Evolutionary conservation across 2,797 vertebrate species (phyloP).

Genomic region (Tauraco hartlaubi): DNA sequence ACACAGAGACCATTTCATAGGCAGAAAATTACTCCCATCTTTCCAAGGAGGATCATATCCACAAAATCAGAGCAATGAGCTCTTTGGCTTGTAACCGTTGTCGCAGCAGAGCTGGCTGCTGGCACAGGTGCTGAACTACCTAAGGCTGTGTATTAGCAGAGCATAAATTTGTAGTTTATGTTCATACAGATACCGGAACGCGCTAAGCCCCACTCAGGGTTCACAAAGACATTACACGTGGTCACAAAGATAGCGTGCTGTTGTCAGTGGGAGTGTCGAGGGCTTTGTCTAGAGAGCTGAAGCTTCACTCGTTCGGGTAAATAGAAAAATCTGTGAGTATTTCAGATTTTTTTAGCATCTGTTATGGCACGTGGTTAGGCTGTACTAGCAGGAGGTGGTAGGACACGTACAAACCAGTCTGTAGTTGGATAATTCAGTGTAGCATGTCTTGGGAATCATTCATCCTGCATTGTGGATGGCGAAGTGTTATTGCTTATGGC

Average conservation of each 20-base stretch:
- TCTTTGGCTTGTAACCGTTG: background rate
- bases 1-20: background rate
- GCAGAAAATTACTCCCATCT: background rate
- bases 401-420: background rate
- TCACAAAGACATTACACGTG: background rate
- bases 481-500: background rate
- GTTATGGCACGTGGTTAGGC: background rate
- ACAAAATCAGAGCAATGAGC: background rate
- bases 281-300: conserved; percentile 6
- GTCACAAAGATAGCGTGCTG: background rate
- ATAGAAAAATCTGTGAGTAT: conserved; percentile 16
- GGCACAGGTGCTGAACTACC: background rate
- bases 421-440: background rate
- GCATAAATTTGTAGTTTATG: background rate
- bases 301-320: background rate
- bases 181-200: background rate
- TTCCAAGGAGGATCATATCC: background rate
- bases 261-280: background rate
- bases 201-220: background rate
- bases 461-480: background rate
- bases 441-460: background rate
- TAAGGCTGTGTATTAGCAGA: background rate
- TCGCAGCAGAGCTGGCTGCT: background rate
- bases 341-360: background rate
- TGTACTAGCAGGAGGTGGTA: background rate